A percentile compares a stretch with the other conserved stretches of the same genome.
These are phyloP conservation scores for Phytoseiulus persimilis DNA, from an alignment of 2,888 invertebrate genomes.

Conservation along the genomic window DNA sequence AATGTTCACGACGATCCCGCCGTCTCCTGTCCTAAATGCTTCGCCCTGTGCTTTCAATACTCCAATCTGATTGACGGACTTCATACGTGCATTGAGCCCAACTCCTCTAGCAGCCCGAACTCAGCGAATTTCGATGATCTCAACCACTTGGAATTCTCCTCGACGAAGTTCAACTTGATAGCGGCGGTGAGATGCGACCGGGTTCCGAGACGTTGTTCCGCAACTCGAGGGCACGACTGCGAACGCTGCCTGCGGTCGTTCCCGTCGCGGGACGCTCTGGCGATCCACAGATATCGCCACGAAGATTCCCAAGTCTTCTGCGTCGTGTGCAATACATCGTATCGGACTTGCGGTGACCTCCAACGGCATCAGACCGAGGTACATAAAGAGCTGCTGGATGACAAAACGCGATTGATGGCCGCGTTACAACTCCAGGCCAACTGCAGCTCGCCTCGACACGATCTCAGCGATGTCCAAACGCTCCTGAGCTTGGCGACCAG, in stretches of 20 bases:
- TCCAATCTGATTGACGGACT: slow-evolving; percentile 13
- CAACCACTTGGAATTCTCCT: slow-evolving; percentile 69
- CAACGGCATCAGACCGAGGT: slow-evolving; percentile 34
- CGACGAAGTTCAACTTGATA: slow-evolving; percentile 68
- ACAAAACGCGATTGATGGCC: slow-evolving; percentile 54
- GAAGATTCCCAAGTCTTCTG: slow-evolving; percentile 28
- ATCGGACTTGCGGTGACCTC: slow-evolving; percentile 38
- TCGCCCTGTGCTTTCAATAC: slow-evolving; percentile 6
- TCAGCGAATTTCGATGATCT: slow-evolving; percentile 52
- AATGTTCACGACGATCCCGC: slow-evolving; percentile 14
- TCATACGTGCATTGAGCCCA: slow-evolving; percentile 13
- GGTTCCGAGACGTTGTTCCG: background rate
- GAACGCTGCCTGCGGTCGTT: slow-evolving; percentile 22
- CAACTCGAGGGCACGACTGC: background rate
- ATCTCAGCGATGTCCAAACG: slow-evolving; percentile 32
- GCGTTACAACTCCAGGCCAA: slow-evolving; percentile 28
- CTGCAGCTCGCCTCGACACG: slow-evolving; percentile 11
- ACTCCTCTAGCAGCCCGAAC: background rate
- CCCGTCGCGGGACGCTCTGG: slow-evolving; percentile 37
- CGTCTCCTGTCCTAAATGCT: slow-evolving; percentile 24
- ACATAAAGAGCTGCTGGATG: slow-evolving; percentile 55
- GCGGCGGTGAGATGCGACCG: slow-evolving; percentile 50
- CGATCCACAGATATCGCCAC: slow-evolving; percentile 28
- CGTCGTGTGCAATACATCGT: slow-evolving; percentile 34
- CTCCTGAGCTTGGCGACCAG: slow-evolving; percentile 18